phyloP scores from a whole-genome alignment of 2,113 vertebrate species.

The Tychaedon coryphoeus region DNA sequence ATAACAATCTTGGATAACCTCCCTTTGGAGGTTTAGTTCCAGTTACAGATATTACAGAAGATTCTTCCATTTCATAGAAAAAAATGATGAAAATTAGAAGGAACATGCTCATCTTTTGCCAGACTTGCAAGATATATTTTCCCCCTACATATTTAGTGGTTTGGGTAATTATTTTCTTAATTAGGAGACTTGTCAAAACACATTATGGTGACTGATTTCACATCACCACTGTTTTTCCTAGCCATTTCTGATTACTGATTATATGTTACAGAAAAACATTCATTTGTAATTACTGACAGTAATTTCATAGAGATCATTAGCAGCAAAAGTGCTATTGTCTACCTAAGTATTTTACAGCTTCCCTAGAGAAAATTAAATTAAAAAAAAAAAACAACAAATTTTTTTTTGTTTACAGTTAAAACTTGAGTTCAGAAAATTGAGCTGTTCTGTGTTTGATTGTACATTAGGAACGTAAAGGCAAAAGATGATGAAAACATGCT shows the following conservation, averaged over 20 bases:
- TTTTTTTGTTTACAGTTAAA: background rate
- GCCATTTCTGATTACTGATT: slow-evolving; percentile 14
- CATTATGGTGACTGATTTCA: slow-evolving; percentile 8
- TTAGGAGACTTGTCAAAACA: slow-evolving; percentile 46
- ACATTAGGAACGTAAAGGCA: background rate
- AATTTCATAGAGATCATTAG: background rate
- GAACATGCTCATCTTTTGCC: slow-evolving; percentile 38
- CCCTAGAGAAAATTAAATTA: background rate
- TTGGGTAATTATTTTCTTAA: slow-evolving; percentile 62
- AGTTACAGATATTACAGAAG: slow-evolving; percentile 42
- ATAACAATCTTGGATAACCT: slow-evolving; percentile 36
- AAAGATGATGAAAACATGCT: background rate
- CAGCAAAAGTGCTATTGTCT: background rate
- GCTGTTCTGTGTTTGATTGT: background rate
- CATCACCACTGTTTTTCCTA: background rate
- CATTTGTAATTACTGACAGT: slow-evolving; percentile 15
- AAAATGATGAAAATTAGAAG: slow-evolving; percentile 23
- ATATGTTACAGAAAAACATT: background rate
- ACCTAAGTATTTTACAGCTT: background rate
- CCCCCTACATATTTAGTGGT: slow-evolving; percentile 32
- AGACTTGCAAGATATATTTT: slow-evolving; percentile 26
- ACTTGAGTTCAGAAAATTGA: background rate
- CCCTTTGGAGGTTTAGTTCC: slow-evolving; percentile 39
- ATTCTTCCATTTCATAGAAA: slow-evolving; percentile 42
- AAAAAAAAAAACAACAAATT: accelerated